Percentiles rank a stretch among this genome's conserved stretches.
These are phyloP conservation scores for Lasiurus cinereus DNA, from an alignment of 2,113 vertebrate genomes.

Conservation along the genomic window DNA sequence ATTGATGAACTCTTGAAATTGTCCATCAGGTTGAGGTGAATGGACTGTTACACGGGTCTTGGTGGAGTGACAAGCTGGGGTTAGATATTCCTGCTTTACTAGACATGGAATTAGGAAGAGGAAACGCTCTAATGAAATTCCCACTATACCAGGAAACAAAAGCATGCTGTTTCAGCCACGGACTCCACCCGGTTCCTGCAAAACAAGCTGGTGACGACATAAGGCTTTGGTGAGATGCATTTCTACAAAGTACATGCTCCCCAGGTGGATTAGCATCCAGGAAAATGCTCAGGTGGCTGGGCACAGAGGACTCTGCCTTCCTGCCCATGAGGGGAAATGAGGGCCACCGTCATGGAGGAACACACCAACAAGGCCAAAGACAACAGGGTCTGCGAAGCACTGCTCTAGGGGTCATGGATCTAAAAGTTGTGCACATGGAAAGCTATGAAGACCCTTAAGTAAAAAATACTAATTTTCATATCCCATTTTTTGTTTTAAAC, in stretches of 20 bases:
- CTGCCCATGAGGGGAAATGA: fast-evolving
- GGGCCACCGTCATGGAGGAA: neutral
- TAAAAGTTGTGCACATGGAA: fast-evolving
- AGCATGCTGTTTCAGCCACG: neutral
- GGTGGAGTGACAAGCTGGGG: neutral
- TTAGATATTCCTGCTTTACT: neutral
- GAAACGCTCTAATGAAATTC: constrained; percentile 67
- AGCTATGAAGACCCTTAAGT: neutral
- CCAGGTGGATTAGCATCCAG: neutral
- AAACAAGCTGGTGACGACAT: neutral
- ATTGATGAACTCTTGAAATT: neutral
- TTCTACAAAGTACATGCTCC: neutral
- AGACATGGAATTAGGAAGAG: constrained; percentile 56
- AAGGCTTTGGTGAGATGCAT: neutral
- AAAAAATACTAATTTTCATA: neutral
- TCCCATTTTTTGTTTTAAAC: neutral
- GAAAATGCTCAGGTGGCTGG: neutral
- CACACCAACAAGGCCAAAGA: neutral
- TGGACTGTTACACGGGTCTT: neutral
- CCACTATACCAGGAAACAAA: constrained; percentile 53
- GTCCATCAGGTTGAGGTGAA: neutral
- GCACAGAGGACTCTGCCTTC: neutral
- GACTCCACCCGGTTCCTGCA: constrained; percentile 76
- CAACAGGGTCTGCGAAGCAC: neutral
- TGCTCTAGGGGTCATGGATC: fast-evolving